A percentile compares a stretch with the other conserved stretches of the same genome.
phyloP scores from a whole-genome alignment of 2,113 vertebrate species.

The Paracanthobrama guichenoti region DNA sequence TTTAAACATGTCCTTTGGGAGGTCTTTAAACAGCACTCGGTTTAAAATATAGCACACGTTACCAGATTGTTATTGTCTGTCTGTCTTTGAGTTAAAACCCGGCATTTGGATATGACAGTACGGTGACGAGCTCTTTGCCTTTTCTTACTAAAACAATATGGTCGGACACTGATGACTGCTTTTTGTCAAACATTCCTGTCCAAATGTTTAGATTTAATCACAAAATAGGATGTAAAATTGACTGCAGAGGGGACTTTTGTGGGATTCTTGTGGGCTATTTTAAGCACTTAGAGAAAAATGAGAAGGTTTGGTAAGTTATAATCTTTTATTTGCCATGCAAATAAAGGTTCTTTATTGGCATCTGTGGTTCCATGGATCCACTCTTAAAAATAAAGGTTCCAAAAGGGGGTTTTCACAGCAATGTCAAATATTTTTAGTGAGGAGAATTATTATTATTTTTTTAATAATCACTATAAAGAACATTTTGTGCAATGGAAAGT shows the following conservation, averaged over 20 bases:
- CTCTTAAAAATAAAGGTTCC: too few relatives aligned
- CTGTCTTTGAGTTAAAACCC: constrained; percentile 39
- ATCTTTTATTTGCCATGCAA: constrained; percentile 33
- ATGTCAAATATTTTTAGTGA: too few relatives aligned
- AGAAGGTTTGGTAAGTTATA: constrained; percentile 27
- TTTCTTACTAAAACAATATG: constrained; percentile 62
- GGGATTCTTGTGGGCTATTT: constrained; percentile 58
- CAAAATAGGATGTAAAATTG: constrained; percentile 58
- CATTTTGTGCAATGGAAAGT: too few relatives aligned
- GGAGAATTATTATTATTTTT: too few relatives aligned
- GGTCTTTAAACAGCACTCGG: constrained; percentile 26
- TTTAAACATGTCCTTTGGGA: constrained; percentile 15
- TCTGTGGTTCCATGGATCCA: neutral
- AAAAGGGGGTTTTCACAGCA: too few relatives aligned
- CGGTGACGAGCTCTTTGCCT: constrained; percentile 15
- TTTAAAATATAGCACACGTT: neutral
- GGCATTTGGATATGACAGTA: neutral
- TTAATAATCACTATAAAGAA: too few relatives aligned
- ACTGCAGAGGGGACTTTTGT: constrained; percentile 52
- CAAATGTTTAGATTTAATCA: constrained; percentile 71
- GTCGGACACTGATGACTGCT: constrained; percentile 61
- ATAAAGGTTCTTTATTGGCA: neutral
- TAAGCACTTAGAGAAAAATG: constrained; percentile 46
- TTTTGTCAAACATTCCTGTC: constrained; percentile 62
- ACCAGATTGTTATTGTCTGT: constrained; percentile 21